These are phyloP conservation scores for Gallinago media DNA, from an alignment of 2,113 vertebrate genomes.

Conservation along the genomic window DNA sequence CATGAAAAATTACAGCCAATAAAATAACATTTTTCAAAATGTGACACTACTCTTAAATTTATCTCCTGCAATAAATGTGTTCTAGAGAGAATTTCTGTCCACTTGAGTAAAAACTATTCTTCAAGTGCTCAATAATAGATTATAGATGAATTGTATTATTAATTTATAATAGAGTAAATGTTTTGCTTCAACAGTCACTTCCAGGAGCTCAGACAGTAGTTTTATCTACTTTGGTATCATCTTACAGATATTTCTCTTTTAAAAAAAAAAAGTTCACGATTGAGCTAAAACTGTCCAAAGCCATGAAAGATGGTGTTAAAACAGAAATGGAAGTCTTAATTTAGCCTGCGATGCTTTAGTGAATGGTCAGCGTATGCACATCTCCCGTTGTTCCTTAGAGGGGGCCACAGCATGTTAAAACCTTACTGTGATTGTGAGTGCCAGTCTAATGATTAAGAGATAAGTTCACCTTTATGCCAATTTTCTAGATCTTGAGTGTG, in stretches of 20 bases:
- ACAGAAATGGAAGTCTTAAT: neutral
- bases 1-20: constrained; percentile 94
- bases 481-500: neutral
- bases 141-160: constrained; percentile 91
- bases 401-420: neutral
- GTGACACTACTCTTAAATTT: constrained; percentile 93
- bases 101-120: constrained; percentile 89
- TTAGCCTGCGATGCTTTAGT: neutral
- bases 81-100: constrained; percentile 88
- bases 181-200: constrained; percentile 81
- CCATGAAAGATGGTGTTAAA: neutral
- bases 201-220: constrained; percentile 61
- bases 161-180: constrained; percentile 92
- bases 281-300: neutral
- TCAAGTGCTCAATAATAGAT: constrained; percentile 90
- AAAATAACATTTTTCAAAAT: constrained; percentile 98
- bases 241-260: constrained; percentile 27
- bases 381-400: neutral
- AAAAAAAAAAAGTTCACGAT: neutral
- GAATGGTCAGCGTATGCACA: neutral
- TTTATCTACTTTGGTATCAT: constrained; percentile 58
- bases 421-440: neutral
- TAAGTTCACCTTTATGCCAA: neutral
- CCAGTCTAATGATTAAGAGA: neutral
- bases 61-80: constrained; percentile 89